Conservation (phyloP, 2,113 vertebrate genomes). For the Delphinus delphis region DNA sequence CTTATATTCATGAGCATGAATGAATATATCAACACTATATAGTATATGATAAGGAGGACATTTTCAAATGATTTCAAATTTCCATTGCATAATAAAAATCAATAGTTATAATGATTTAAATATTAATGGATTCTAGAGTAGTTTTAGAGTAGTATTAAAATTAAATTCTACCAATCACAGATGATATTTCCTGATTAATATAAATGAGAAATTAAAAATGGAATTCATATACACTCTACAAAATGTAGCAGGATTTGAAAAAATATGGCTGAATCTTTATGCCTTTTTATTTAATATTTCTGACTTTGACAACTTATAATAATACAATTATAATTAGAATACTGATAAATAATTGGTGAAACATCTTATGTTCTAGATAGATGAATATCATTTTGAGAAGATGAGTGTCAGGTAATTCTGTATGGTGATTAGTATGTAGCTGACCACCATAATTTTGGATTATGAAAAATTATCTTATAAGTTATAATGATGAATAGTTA, state of each 20-base stretch:
- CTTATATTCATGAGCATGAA: slow-evolving; percentile 40
- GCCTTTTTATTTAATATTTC: not conserved
- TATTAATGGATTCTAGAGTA: slow-evolving; percentile 11
- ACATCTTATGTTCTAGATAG: not conserved
- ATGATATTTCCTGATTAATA: slow-evolving; percentile 52
- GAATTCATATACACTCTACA: not conserved
- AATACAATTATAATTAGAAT: not conserved
- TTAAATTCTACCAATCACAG: not conserved
- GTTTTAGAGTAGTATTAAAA: slow-evolving; percentile 38
- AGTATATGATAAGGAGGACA: not conserved
- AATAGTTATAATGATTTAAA: slow-evolving; percentile 37
- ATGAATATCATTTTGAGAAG: not conserved
- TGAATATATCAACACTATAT: slow-evolving; percentile 5
- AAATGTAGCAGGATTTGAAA: not conserved
- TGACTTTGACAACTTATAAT: not conserved
- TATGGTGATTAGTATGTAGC: not conserved
- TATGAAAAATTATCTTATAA: not conserved
- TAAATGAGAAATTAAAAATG: slow-evolving; percentile 29
- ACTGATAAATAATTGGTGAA: not conserved
- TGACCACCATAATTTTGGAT: not conserved
- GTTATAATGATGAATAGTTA: not conserved
- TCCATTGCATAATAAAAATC: slow-evolving; percentile 34
- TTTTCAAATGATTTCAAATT: slow-evolving; percentile 47
- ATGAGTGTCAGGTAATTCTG: not conserved
- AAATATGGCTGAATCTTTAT: not conserved